These are phyloP conservation scores for Paedocypris micromegethes DNA, from an alignment of 2,797 vertebrate genomes.

Conservation along the genomic window DNA sequence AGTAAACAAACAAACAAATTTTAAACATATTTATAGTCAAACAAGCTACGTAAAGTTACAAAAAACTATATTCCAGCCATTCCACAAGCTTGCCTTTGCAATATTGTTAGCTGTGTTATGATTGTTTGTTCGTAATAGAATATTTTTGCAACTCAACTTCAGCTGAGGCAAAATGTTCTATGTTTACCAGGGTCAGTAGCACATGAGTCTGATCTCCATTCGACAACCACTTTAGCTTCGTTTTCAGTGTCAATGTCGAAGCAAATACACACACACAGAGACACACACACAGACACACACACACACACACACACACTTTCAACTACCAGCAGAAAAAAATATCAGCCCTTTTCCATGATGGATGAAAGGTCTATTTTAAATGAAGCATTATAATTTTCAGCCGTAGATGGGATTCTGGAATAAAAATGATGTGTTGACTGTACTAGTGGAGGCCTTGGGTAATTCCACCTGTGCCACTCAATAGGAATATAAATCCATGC, in stretches of 20 bases:
- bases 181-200: not conserved
- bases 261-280: slow-evolving; percentile 10
- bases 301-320: not conserved
- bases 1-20: no score
- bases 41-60: no score
- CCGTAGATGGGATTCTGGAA: slow-evolving; percentile 17
- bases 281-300: no score
- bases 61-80: no score
- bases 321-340: slow-evolving; percentile 23
- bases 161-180: not conserved
- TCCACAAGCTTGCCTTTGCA: no score
- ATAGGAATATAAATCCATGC: slow-evolving; percentile 32
- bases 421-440: slow-evolving; percentile 31
- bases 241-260: slow-evolving; percentile 4
- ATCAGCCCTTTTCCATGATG: slow-evolving; percentile 10
- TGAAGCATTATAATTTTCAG: slow-evolving; percentile 27
- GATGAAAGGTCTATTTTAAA: slow-evolving; percentile 35
- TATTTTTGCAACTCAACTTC: not conserved
- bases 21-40: no score
- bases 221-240: no score
- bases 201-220: slow-evolving; percentile 1
- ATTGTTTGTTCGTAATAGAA: no score
- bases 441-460: slow-evolving; percentile 18
- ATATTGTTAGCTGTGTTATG: no score
- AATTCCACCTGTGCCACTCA: slow-evolving; percentile 25